Evolutionary conservation across 2,888 invertebrate species (phyloP), one percentile per base, ranked within the genome.

Genomic region (Chamaedrilus cognettii): DNA sequence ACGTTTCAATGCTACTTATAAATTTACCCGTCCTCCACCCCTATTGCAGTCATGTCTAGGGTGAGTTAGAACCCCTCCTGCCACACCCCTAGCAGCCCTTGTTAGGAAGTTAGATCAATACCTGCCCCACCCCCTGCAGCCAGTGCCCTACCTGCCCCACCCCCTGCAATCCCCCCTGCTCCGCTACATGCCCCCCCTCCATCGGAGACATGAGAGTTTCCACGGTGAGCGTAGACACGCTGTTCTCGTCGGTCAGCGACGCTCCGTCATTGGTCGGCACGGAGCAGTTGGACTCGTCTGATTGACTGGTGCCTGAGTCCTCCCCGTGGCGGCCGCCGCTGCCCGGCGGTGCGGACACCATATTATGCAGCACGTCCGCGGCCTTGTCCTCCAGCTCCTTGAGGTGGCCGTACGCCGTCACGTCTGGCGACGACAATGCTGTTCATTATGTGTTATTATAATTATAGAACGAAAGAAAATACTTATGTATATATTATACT

Each of bases 161-260:
- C n/a, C n/a, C n/a, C n/a, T n/a, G n/a, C n/a, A n/a, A n/a, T n/a
- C n/a, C n/a, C n/a, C n/a, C n/a, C n/a, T n/a, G n/a, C n/a, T n/a
- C n/a, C n/a, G n/a, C n/a, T n/a, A n/a, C n/a, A n/a, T n/a, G n/a
- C n/a, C n/a, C n/a, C n/a, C n/a, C 26, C 5, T 26, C 26, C 15
- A 52, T 7, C 23, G 55, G 77, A 11, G 86, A 85, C 33, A 87
- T 81, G 4, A 87, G 83, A 26, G 89, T 89, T 77, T 89, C 89
- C 42, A 87, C 86, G 2, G 88, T 88, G n/a, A 87, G 86, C 1
- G 84, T 49, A 19, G 65, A 85, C 52, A 80, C 80, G 63, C 80
- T 81, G 63, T 77, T 75, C 7, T 77, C 77, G 11, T 72, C 66
- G 30, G 42, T 42, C n/a, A n/a, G n/a, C n/a, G n/a, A n/a, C n/a